Conservation (phyloP, 2,797 vertebrate species). For the Chrosomus eos region DNA sequence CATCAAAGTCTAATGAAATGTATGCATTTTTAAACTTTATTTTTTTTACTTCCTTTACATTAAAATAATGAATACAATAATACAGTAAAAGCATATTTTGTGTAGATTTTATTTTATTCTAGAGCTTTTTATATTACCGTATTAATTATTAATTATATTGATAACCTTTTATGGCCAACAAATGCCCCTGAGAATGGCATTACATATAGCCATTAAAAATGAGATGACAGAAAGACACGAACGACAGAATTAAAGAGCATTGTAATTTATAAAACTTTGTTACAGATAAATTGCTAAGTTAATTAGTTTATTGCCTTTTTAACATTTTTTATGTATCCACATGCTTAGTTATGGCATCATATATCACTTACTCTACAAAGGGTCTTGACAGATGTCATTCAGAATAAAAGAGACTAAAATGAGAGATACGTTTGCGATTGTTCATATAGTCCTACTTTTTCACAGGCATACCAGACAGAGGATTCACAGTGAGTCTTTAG, state of each 20-base stretch:
- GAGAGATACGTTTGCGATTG: neutral
- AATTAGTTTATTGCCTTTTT: neutral
- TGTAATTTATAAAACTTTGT: neutral
- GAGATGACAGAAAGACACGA: neutral
- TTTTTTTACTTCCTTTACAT: neutral
- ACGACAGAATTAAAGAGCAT: neutral
- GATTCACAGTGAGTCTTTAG: slow-evolving; percentile 75
- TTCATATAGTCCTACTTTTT: slow-evolving; percentile 30
- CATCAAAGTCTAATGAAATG: neutral
- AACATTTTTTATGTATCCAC: neutral
- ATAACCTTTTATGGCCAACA: neutral
- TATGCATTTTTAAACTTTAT: neutral
- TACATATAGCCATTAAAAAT: neutral
- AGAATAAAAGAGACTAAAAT: neutral
- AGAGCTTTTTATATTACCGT: too few relatives aligned
- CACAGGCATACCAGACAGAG: slow-evolving; percentile 77
- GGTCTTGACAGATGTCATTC: neutral
- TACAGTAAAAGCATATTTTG: neutral
- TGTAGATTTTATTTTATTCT: neutral
- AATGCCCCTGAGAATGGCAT: neutral
- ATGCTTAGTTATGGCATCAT: neutral
- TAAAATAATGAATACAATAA: neutral
- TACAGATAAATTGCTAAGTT: neutral
- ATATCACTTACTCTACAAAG: neutral
- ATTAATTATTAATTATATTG: too few relatives aligned